Evolutionary conservation across 2,888 invertebrate species (phyloP), one percentile per base, ranked within the genome.

Genomic region (Sialis fuliginosa): DNA sequence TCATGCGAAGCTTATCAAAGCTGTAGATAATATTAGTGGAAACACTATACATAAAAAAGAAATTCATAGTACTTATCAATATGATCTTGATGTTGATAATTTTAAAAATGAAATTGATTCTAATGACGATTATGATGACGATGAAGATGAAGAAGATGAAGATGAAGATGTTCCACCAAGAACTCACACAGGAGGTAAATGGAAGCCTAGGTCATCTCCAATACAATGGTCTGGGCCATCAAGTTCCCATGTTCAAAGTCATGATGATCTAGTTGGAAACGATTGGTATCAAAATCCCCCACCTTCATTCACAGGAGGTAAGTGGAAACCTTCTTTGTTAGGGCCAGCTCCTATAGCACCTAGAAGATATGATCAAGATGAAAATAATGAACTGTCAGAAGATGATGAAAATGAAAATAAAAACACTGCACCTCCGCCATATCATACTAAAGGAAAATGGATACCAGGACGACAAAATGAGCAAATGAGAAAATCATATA

Each of bases 391-490:
- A 10, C 42, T 30, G 31, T 42, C 42, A n/a, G 67, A 69, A 12
- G 64, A 71, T 12, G 68, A 69, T 30, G 70, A 72, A 6, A 48
- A 52, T 39, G 67, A 70, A 56, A 69, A 68, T 54, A 69, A 67
- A 46, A 35, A 35, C 9, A 13, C 33, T 46, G 71, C 72, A 52
- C 82, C 81, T 2, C 80, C 81, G 0, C 77, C 79, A 4, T 74
- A 72, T 37, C 75, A 84, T 54, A 83, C 83, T 0, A 78, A 77
- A 60, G 85, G 84, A 1, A 89, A 89, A 68, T 88, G 87, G 87
- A 73, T 84, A 45, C 86, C 84, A 1, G 82, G 81, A 35, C 37
- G 44, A 41, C 40, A 39, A 34, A 43, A 35, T 32, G 47, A 44
- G 4, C 47, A 49, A 34, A 47, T 50, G 33, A 42, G 32, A n/a